A percentile compares a stretch with the other conserved stretches of the same genome.
These are phyloP conservation scores for Lophura nycthemera DNA, from an alignment of 2,113 vertebrate species.

Conservation along the genomic window DNA sequence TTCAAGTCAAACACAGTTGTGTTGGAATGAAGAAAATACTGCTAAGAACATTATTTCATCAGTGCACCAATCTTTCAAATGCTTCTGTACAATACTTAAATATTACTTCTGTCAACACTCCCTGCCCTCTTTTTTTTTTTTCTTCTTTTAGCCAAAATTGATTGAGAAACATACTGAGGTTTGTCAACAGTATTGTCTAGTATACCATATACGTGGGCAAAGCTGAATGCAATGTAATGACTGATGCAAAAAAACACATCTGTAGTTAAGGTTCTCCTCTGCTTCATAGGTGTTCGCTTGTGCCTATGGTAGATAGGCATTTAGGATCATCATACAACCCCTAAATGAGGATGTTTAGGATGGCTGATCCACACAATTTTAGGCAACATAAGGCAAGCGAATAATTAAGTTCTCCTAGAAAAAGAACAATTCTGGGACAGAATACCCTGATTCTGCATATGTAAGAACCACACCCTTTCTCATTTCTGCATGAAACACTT, in stretches of 20 bases:
- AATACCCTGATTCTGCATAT: fast-evolving
- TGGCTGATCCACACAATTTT: background rate
- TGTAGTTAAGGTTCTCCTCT: background rate
- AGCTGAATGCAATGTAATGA: background rate
- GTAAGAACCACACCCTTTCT: background rate
- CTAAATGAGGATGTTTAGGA: background rate
- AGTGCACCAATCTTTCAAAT: background rate
- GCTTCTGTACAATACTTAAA: background rate
- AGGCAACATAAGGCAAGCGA: background rate
- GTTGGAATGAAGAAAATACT: background rate
- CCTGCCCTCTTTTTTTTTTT: background rate
- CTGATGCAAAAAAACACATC: background rate
- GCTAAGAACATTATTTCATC: background rate
- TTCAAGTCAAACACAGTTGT: background rate
- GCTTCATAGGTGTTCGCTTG: background rate
- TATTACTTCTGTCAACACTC: background rate
- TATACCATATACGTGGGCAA: background rate
- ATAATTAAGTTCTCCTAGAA: background rate
- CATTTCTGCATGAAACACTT: background rate
- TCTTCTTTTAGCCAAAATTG: background rate
- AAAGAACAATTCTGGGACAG: background rate
- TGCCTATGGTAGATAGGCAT: background rate
- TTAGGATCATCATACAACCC: background rate
- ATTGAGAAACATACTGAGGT: background rate
- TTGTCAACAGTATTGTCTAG: background rate